A percentile compares a stretch with the other conserved stretches of the same genome.
Conservation (phyloP, 2,113 vertebrate species). For the Podarcis raffonei region DNA sequence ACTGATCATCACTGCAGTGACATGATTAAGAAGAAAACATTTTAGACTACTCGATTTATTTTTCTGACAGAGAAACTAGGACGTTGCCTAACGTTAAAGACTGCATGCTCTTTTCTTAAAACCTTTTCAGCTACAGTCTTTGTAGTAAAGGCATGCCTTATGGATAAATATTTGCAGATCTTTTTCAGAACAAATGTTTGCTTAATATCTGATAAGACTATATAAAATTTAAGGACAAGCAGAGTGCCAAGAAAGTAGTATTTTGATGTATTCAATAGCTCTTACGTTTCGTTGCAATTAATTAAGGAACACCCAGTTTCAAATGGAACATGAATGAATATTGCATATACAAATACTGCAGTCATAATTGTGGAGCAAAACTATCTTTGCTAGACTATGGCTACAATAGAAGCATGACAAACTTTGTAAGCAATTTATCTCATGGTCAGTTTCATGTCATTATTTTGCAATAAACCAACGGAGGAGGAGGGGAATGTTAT, state of each 20-base stretch:
- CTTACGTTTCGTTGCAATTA: conserved; percentile 58
- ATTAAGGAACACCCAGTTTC: conserved; percentile 62
- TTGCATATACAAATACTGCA: conserved; percentile 31
- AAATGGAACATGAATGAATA: conserved; percentile 52
- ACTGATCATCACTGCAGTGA: conserved; percentile 84
- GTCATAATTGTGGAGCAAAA: not conserved
- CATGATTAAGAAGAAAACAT: conserved; percentile 75
- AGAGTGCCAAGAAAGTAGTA: conserved; percentile 39
- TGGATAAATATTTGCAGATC: not conserved
- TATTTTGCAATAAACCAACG: not conserved
- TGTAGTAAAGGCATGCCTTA: not conserved
- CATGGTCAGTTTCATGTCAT: not conserved
- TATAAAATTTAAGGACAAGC: conserved; percentile 55
- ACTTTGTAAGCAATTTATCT: not conserved
- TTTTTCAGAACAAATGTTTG: conserved; percentile 6
- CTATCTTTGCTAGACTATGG: not conserved
- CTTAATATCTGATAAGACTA: conserved; percentile 49
- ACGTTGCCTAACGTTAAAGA: not conserved
- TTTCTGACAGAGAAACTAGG: conserved; percentile 39
- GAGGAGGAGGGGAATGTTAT: not conserved
- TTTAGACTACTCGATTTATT: conserved; percentile 24
- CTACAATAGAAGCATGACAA: not conserved
- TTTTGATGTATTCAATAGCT: conserved; percentile 61
- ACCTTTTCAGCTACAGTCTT: not conserved
- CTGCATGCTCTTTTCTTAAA: not conserved